Evolutionary conservation across 2,797 vertebrate species (phyloP).

Genomic region (Phaenicophaeus curvirostris): DNA sequence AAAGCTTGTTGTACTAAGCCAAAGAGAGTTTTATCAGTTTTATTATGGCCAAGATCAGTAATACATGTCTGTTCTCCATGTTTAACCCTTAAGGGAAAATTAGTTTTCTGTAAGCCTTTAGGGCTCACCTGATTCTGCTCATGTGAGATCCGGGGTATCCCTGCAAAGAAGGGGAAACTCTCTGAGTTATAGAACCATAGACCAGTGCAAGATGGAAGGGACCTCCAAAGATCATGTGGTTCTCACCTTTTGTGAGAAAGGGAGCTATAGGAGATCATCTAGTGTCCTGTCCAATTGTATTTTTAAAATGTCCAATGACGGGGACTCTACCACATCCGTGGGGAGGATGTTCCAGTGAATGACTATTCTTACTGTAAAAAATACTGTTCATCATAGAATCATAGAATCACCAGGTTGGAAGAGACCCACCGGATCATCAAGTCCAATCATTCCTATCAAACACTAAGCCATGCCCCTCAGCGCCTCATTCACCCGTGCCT

Average conservation of each 20-base stretch:
- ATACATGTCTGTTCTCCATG: neutral
- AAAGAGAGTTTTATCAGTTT: neutral
- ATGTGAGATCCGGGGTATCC: too few species aligned
- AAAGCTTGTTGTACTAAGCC: neutral
- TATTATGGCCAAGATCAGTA: neutral
- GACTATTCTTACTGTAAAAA: too few species aligned
- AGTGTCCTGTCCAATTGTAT: neutral
- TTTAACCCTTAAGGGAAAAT: neutral
- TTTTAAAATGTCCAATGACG: neutral
- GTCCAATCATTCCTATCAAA: too few species aligned
- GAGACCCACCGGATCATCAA: too few species aligned
- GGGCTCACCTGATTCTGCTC: too few species aligned
- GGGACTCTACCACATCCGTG: too few species aligned
- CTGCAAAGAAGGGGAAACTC: too few species aligned
- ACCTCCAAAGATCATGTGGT: neutral
- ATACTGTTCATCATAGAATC: too few species aligned
- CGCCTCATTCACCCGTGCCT: too few species aligned
- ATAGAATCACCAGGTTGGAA: too few species aligned
- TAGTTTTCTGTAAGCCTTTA: neutral
- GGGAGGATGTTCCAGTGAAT: too few species aligned
- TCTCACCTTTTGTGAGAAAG: neutral
- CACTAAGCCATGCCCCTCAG: too few species aligned
- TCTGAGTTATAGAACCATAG: neutral
- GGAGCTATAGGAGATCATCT: neutral
- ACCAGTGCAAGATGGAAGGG: neutral